phyloP scores from a whole-genome alignment of 92 coral and sea anemone species.

The Palythoa grandiflora region DNA sequence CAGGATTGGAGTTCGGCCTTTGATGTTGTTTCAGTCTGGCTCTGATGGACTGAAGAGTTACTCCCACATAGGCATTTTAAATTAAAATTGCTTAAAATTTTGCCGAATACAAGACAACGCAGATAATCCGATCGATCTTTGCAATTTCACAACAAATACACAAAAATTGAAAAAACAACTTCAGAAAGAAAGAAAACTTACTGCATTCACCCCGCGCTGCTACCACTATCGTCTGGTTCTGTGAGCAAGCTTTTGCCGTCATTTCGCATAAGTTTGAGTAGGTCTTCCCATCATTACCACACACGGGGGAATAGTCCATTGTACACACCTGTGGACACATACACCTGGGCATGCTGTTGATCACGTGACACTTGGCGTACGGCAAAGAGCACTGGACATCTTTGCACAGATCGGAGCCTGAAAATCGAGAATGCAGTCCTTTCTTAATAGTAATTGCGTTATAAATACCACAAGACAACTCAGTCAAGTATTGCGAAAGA shows the following conservation, averaged over 20 bases:
- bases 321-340: conserved; percentile 10
- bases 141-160: background rate
- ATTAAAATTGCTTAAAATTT: too few species aligned
- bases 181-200: background rate
- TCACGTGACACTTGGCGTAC: conserved; percentile 24
- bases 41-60: too few species aligned
- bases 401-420: conserved; percentile 18
- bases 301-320: conserved; percentile 1
- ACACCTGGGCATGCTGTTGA: conserved; percentile 5
- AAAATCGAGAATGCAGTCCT: too few species aligned
- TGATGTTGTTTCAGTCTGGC: too few species aligned
- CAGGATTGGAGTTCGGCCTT: too few species aligned
- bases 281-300: conserved; percentile 39
- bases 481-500: background rate
- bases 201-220: conserved; percentile 30
- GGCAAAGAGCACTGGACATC: conserved; percentile 4
- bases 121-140: too few species aligned
- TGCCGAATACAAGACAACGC: too few species aligned
- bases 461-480: too few species aligned
- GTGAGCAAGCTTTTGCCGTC: conserved; percentile 25
- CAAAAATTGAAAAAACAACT: background rate
- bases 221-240: conserved; percentile 15
- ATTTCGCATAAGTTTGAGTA: conserved; percentile 18
- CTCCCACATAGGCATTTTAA: too few species aligned
- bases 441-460: background rate